Base-by-base conservation (phyloP, 2,888 invertebrate species). In the Lacanobia oleracea region DNA sequence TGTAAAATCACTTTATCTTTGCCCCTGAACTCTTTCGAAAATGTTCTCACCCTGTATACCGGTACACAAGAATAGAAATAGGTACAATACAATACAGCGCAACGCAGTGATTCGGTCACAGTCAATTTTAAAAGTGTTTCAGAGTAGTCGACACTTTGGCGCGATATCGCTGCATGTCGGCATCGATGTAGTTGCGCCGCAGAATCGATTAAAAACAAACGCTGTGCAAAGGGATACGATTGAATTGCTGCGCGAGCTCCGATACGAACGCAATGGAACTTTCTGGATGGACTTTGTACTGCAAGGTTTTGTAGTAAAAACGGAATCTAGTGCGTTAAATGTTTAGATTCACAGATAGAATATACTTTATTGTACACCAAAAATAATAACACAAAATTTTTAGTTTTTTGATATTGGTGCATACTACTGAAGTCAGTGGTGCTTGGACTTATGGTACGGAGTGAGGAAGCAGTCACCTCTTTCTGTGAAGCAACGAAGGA, bases 201-300 rank as follows among this genome's bases (percentile, higher is more conserved):
- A 53, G 50, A 80, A 65, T 68, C 61, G 65, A 80, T 77, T 73
- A 75, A 68, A 78, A 75, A 75, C 61, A 68, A 62, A 75, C 43
- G 59, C 27, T 21, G 61, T 50, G 61, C 37, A n/a, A 75, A 75
- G 16, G 21, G 60, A 64, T 64, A 18, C 61, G 56, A 80, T 68
- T 80, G 81, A 77, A 68, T 73, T 48, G 54, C 23, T 48, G 27
- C 21, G 62, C 27, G 33, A 61, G 27, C 12, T 65, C 51, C 33
- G 61, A 50, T 62, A 45, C 10, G 43, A 75, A 68, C 43, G 48
- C 37, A 64, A 23, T 48, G 33, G 51, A 67, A 27, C 65, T 64
- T 21, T 40, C 14, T 53, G n/a, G 5, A 56, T 43, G 0, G n/a
- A 75, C 40, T 60, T 73, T 51, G 37, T 23, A 2, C 21, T 37